Percentiles rank a stretch among this genome's conserved stretches.
phyloP scores from a whole-genome alignment of 1,140 invertebrate species.

The Macrobrachium nipponense region DNA sequence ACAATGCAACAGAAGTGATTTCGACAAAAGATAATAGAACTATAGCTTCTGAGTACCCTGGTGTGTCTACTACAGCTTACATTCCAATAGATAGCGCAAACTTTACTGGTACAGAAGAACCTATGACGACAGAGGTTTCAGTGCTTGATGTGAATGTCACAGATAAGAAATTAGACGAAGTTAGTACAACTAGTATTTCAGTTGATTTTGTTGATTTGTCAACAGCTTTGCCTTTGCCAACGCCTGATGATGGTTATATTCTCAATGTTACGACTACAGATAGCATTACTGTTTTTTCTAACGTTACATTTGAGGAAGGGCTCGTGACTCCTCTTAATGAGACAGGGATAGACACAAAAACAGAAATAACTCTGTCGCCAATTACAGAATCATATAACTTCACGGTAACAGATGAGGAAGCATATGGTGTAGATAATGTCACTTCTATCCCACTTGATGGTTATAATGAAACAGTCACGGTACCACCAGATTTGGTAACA shows the following conservation, averaged over 20 bases:
- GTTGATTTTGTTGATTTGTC: too few species aligned
- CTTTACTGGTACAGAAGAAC: neutral
- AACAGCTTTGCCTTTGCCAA: too few species aligned
- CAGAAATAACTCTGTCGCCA: neutral
- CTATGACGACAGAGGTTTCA: neutral
- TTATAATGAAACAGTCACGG: conserved; percentile 11
- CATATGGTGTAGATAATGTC: conserved; percentile 1
- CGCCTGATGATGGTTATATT: too few species aligned
- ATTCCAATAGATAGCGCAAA: neutral
- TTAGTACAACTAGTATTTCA: too few species aligned
- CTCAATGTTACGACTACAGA: too few species aligned
- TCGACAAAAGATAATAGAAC: neutral
- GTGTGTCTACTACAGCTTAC: neutral
- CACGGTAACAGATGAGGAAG: neutral
- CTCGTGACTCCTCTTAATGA: too few species aligned
- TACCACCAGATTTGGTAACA: conserved; percentile 12
- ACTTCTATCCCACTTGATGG: conserved; percentile 4
- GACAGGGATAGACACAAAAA: neutral
- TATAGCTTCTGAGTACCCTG: neutral
- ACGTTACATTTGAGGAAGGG: too few species aligned
- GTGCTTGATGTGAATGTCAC: neutral
- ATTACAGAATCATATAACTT: neutral
- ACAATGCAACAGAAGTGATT: too few species aligned
- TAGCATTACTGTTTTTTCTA: too few species aligned
- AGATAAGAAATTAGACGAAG: too few species aligned